Percentiles rank a stretch among this genome's conserved stretches.
phyloP scores from a whole-genome alignment of 2,888 invertebrate species.

The Ormyrus labotus region DNA sequence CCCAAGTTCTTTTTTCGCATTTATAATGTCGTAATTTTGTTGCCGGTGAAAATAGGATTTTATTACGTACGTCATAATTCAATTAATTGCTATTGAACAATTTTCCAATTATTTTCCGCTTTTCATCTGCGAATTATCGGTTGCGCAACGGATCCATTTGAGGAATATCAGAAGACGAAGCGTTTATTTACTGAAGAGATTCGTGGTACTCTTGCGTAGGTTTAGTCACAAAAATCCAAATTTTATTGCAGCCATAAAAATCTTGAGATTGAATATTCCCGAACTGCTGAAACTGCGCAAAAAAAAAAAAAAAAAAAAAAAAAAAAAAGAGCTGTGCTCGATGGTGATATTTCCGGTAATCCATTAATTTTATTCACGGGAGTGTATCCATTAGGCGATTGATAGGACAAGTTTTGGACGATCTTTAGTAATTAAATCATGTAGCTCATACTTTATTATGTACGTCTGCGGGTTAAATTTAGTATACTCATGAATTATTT shows the following conservation, averaged over 20 bases:
- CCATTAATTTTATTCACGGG: too few relatives aligned
- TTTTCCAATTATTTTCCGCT: neutral
- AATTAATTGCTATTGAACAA: constrained; percentile 3
- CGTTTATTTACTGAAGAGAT: neutral
- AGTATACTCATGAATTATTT: too few relatives aligned
- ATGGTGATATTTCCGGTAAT: constrained; percentile 2
- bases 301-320: neutral
- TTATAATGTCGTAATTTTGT: too few relatives aligned
- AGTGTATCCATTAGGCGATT: neutral
- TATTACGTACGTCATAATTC: constrained; percentile 4
- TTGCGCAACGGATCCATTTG: constrained; percentile 8
- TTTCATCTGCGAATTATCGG: neutral
- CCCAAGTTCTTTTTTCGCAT: too few relatives aligned
- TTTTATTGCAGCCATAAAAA: constrained; percentile 31
- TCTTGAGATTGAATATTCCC: constrained; percentile 2
- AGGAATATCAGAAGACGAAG: neutral
- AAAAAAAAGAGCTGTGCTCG: neutral
- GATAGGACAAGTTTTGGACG: neutral
- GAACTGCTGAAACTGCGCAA: constrained; percentile 1
- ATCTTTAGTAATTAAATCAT: too few relatives aligned
- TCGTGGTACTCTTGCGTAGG: neutral
- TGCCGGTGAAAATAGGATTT: too few relatives aligned
- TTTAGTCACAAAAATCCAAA: constrained; percentile 12
- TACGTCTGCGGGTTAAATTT: too few relatives aligned
- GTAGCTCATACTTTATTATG: too few relatives aligned